Percentiles rank a stretch among this genome's conserved stretches.
phyloP scores from a whole-genome alignment of 2,888 invertebrate genomes.

The Macaria liturata region DNA sequence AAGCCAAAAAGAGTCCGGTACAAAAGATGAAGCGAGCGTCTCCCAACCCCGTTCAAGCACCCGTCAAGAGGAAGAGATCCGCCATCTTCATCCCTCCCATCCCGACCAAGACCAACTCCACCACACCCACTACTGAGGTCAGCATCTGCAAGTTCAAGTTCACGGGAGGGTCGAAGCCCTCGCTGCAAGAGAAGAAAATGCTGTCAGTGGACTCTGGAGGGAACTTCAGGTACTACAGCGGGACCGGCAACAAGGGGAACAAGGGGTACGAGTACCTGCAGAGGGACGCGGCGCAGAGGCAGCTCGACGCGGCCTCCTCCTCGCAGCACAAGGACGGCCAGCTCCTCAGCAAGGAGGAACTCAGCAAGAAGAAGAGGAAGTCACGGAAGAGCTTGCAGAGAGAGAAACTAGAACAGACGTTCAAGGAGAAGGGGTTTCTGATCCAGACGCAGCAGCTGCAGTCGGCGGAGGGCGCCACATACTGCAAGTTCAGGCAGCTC shows the following conservation, averaged over 20 bases:
- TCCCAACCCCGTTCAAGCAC: constrained; percentile 64
- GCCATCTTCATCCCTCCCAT: constrained; percentile 94
- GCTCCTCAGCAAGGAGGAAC: constrained; percentile 59
- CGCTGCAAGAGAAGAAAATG: constrained; percentile 95
- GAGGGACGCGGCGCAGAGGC: constrained; percentile 84
- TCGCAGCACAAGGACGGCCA: constrained; percentile 39
- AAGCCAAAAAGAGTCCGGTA: constrained; percentile 58
- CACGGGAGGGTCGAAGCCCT: constrained; percentile 94
- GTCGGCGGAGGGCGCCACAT: constrained; percentile 96
- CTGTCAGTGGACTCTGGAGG: constrained; percentile 95
- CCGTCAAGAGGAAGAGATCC: constrained; percentile 89
- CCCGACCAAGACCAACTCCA: constrained; percentile 87
- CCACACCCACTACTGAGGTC: constrained; percentile 92
- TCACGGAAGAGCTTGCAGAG: constrained; percentile 92
- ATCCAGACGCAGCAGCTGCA: constrained; percentile 97
- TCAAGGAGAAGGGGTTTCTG: constrained; percentile 95
- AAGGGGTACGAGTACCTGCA: constrained; percentile 92
- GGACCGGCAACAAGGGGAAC: constrained; percentile 92
- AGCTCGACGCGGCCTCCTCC: constrained; percentile 43
- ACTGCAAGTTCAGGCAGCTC: constrained; percentile 95
- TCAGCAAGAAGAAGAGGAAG: constrained; percentile 86
- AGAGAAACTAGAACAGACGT: constrained; percentile 95
- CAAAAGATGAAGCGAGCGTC: constrained; percentile 75
- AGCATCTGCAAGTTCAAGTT: constrained; percentile 97
- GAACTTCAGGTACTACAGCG: constrained; percentile 93